Conservation (phyloP, 2,888 invertebrate species). For the Aphidoletes aphidimyza region DNA sequence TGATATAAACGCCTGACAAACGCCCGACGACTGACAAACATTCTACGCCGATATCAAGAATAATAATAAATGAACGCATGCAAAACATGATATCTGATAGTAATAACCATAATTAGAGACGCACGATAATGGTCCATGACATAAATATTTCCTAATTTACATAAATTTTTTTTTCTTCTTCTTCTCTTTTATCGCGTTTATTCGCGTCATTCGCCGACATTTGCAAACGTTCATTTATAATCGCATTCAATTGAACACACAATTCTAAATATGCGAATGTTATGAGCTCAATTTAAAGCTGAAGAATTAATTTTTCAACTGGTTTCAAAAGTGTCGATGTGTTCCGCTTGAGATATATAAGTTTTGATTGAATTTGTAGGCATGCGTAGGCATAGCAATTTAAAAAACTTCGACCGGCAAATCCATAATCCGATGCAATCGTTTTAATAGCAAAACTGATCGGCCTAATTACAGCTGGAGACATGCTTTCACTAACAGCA, state of each 20-base stretch:
- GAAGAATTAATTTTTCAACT: not conserved
- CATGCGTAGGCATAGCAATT: not conserved
- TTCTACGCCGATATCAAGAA: not conserved
- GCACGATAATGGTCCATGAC: constrained; percentile 51
- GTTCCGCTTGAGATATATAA: not conserved
- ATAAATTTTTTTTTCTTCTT: not conserved
- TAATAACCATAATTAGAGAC: constrained; percentile 38
- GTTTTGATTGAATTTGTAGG: constrained; percentile 1
- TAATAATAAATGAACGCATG: not conserved
- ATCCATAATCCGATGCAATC: too few relatives aligned
- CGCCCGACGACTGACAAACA: not conserved
- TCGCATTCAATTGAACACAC: constrained; percentile 21
- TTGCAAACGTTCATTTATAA: too few relatives aligned
- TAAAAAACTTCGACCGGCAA: not conserved
- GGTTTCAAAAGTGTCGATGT: not conserved
- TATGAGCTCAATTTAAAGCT: constrained; percentile 27
- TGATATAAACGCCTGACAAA: not conserved
- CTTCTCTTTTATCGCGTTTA: not conserved
- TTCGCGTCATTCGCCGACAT: too few relatives aligned
- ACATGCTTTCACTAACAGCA: too few relatives aligned
- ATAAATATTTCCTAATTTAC: constrained; percentile 43
- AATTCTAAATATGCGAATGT: constrained; percentile 10
- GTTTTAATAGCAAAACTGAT: too few relatives aligned
- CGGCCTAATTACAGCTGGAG: too few relatives aligned
- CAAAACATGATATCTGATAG: not conserved